Conservation (phyloP, 2,888 invertebrate species). For the Alentia gelatinosa region DNA sequence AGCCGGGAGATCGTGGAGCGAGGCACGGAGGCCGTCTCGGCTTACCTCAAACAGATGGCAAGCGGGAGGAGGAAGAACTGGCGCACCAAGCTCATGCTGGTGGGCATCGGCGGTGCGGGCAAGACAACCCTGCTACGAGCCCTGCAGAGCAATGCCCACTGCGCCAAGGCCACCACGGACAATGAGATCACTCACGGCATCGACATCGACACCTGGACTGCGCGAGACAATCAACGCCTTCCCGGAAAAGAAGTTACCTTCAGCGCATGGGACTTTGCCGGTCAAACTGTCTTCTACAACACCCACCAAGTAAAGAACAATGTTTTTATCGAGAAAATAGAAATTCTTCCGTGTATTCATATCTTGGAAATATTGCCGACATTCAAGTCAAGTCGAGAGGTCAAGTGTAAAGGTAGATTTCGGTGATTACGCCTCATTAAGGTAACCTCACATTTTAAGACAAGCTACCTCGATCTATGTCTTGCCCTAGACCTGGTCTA, state of each 20-base stretch:
- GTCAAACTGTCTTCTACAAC: slow-evolving; percentile 80
- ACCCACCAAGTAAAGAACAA: slow-evolving; percentile 75
- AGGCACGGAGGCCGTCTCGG: slow-evolving; percentile 40
- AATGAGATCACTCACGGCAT: slow-evolving; percentile 75
- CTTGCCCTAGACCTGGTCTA: too few relatives aligned
- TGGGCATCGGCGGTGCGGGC: slow-evolving; percentile 79
- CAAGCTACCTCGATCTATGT: too few relatives aligned
- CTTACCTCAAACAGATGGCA: slow-evolving; percentile 31
- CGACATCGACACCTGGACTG: slow-evolving; percentile 78
- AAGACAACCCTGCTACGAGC: slow-evolving; percentile 71
- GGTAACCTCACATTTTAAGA: too few relatives aligned
- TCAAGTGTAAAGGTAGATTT: too few relatives aligned
- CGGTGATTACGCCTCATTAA: too few relatives aligned
- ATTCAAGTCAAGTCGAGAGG: too few relatives aligned
- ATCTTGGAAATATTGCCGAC: too few relatives aligned
- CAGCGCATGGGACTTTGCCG: slow-evolving; percentile 80
- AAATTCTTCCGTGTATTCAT: too few relatives aligned
- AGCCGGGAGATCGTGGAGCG: slow-evolving; percentile 14
- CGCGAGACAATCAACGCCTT: slow-evolving; percentile 68
- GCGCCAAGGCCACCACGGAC: not conserved
- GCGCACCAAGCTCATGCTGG: slow-evolving; percentile 79
- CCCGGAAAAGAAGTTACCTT: slow-evolving; percentile 63
- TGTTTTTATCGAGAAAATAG: too few relatives aligned
- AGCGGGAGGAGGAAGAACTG: slow-evolving; percentile 40
- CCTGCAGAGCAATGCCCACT: not conserved